Percentiles rank a stretch among this genome's conserved stretches.
These are phyloP conservation scores for Lasioglossum oenotherae DNA, from an alignment of 2,888 invertebrate genomes.

Conservation along the genomic window DNA sequence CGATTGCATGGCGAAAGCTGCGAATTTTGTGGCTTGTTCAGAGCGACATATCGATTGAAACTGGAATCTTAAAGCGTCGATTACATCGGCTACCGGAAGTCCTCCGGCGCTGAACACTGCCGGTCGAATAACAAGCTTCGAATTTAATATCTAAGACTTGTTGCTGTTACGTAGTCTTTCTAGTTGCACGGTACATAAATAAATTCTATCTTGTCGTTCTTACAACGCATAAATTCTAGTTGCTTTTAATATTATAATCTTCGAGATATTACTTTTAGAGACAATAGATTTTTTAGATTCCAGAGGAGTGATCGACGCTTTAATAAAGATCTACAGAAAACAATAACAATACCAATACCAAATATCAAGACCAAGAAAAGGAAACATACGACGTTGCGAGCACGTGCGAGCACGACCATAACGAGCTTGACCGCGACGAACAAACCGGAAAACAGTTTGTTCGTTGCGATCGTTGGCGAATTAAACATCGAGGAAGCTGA, in stretches of 20 bases:
- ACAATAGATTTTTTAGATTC: no score
- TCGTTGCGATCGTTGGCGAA: conserved; percentile 20
- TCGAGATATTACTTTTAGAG: neutral
- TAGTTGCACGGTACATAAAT: no score
- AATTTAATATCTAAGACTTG: neutral
- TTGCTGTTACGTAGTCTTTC: neutral
- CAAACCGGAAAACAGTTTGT: conserved; percentile 30
- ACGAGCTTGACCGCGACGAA: conserved; percentile 15
- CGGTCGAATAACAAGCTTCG: neutral
- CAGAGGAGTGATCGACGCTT: neutral
- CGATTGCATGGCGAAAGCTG: neutral
- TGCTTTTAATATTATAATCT: neutral
- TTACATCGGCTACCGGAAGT: neutral
- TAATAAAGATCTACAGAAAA: neutral
- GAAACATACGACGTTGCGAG: conserved; percentile 8
- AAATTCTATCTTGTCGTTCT: neutral
- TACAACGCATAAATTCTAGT: neutral
- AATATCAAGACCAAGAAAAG: neutral
- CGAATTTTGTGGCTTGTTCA: neutral
- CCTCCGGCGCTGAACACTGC: neutral
- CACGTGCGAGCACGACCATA: neutral
- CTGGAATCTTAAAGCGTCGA: neutral
- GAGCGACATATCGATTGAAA: conserved; percentile 6
- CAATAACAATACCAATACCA: neutral
- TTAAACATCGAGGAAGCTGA: conserved; percentile 3